These are phyloP conservation scores for Orchestia grillus DNA, from an alignment of 1,140 invertebrate genomes.

Conservation along the genomic window DNA sequence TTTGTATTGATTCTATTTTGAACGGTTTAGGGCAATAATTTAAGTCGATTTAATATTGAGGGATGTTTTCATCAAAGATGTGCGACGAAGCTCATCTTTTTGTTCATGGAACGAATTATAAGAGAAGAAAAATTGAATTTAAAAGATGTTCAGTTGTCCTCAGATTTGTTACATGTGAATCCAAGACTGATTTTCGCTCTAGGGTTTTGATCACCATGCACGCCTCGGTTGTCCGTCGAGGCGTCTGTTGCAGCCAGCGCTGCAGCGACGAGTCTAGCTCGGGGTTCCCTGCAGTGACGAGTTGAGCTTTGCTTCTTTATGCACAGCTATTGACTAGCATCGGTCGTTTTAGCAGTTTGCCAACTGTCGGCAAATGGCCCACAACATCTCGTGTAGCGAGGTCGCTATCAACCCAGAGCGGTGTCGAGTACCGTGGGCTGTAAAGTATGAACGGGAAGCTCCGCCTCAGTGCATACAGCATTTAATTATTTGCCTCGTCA, in stretches of 20 bases:
- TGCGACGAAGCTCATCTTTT: too few relatives aligned
- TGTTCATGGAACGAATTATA: too few relatives aligned
- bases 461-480: too few relatives aligned
- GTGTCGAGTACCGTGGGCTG: too few relatives aligned
- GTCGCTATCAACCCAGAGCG: too few relatives aligned
- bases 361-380: background rate
- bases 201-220: background rate
- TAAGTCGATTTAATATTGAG: too few relatives aligned
- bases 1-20: background rate
- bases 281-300: background rate
- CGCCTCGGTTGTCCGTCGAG: background rate
- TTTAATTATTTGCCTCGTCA: too few relatives aligned
- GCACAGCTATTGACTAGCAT: background rate
- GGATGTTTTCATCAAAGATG: too few relatives aligned
- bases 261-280: background rate
- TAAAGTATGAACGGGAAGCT: too few relatives aligned
- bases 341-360: background rate
- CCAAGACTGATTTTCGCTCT: background rate
- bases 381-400: background rate
- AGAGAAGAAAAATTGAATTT: too few relatives aligned
- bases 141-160: too few relatives aligned
- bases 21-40: background rate
- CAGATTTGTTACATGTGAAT: too few relatives aligned
- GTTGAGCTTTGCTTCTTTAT: background rate
- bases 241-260: background rate